Evolutionary conservation across 2,888 invertebrate species (phyloP), one percentile per base, ranked within the genome.

Genomic region (Dynastes grantii): DNA sequence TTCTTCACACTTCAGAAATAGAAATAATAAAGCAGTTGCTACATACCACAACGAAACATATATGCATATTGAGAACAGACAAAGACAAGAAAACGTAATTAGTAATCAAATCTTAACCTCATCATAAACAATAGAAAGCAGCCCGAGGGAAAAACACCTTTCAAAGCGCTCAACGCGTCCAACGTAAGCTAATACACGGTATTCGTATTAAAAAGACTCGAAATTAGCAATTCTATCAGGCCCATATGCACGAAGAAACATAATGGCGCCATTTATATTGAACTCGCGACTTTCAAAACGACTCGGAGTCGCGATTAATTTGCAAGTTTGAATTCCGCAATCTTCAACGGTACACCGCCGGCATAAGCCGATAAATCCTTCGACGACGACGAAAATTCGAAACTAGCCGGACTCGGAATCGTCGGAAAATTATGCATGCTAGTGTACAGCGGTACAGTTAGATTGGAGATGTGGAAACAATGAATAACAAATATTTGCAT

Each of bases 401-500:
- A 45, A 45, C 45, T 58, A 6, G 55, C 22, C 55, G 22, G 22
- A 58, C 9, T 58, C 22, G 22, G 22, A 22, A 58, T 22, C 55
- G 55, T 58, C 55, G 55, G 22, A 65, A 37, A 65, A 65, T 65
- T 65, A 65, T 65, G 65, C 65, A 65, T 65, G 65, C 65, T n/a
- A 40, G 6, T 65, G 65, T 65, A 65, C 65, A n/a, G n/a, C 11
- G 40, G 40, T 37, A 65, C 65, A 65, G 65, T 65, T 65, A 37
- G 32, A 65, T 37, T 6, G 16, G 22, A 58, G 16, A 58, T 58
- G 55, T 58, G 55, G 53, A 71, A 71, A 71, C 71, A 71, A 71
- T 71, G 71, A 53, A 55, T 71, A 71, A 71, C 55, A 71, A 71
- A 71, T 71, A 71, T 55, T 71, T 71, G 71, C 71, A 71, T 55